phyloP scores from a whole-genome alignment of 2,113 vertebrate genomes.

The Anolis carolinensis region DNA sequence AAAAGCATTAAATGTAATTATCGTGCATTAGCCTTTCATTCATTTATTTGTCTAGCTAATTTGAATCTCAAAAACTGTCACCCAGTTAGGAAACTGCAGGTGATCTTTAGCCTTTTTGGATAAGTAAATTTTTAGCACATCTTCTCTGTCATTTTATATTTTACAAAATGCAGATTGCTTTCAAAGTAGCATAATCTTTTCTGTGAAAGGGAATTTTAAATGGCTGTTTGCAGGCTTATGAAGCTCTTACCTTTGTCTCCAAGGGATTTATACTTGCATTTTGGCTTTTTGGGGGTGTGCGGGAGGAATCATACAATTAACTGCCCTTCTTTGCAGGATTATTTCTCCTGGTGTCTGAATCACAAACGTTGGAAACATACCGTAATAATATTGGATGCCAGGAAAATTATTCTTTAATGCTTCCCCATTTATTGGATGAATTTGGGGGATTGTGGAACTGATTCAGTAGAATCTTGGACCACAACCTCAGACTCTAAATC shows the following conservation, averaged over 20 bases:
- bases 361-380: background rate
- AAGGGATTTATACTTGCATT: background rate
- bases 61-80: background rate
- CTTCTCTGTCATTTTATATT: constrained; percentile 34
- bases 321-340: constrained; percentile 24
- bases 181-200: constrained; percentile 19
- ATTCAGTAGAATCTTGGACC: too few relatives aligned
- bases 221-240: constrained; percentile 21
- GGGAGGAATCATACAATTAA: background rate
- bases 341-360: constrained; percentile 2
- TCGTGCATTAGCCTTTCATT: constrained; percentile 21
- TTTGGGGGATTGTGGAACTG: background rate
- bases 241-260: constrained; percentile 18
- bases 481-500: too few relatives aligned
- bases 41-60: constrained; percentile 6
- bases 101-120: background rate
- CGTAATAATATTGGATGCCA: constrained; percentile 29
- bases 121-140: constrained; percentile 4
- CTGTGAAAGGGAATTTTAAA: background rate
- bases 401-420: background rate
- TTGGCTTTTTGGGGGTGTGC: constrained; percentile 7
- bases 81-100: background rate
- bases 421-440: constrained; percentile 22
- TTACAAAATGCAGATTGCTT: constrained; percentile 24
- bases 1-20: constrained; percentile 22